Evolutionary conservation across 1,140 invertebrate genomes (phyloP), one percentile per base, ranked within the genome.

Genomic region (Paralvinella palmiformis): DNA sequence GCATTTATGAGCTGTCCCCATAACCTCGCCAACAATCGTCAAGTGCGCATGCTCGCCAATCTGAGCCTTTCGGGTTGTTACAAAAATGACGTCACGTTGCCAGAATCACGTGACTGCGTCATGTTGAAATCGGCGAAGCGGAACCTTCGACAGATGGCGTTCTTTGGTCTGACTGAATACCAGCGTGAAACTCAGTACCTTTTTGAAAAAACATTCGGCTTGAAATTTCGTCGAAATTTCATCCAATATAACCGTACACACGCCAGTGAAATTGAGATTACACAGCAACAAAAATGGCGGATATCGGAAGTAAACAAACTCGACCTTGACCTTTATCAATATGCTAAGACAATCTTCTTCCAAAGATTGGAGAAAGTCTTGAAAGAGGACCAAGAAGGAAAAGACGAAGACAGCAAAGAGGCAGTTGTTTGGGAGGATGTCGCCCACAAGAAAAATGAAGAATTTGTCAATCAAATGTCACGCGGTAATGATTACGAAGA

Each of bases 191-290:
- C 91, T 32, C 96, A 98, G 79, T 93, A 93, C 75, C 87, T 98
- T 37, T 99, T 99, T 81, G 95, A 99, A 78, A 88, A 93, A 80
- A 96, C 92, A n/a, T 98, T 99, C 79, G 89, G 91, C 77, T 84
- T 98, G 72, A 85, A 89, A 50, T 80, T 79, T 59, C 57, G 69
- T 10, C 66, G 67, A 10, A 65, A 73, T 45, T 80, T 75, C 62
- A 52, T 52, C 13, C 74, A 77, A 59, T 65, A 62, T 17, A 68
- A 71, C 13, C 65, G 59, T 17, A 83, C 81, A 15, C 78, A 79
- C 57, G 75, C 75, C 2, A 41, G 5, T 22, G 29, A 44, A 29
- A 29, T 37, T 15, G 27, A 62, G 29, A 36, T 66, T 20, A 52
- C 48, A 6, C 20, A 56, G 13, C 33, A 29, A n/a, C 57, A 66